phyloP scores from a whole-genome alignment of 2,113 vertebrate species.

The Steatornis caripensis region DNA sequence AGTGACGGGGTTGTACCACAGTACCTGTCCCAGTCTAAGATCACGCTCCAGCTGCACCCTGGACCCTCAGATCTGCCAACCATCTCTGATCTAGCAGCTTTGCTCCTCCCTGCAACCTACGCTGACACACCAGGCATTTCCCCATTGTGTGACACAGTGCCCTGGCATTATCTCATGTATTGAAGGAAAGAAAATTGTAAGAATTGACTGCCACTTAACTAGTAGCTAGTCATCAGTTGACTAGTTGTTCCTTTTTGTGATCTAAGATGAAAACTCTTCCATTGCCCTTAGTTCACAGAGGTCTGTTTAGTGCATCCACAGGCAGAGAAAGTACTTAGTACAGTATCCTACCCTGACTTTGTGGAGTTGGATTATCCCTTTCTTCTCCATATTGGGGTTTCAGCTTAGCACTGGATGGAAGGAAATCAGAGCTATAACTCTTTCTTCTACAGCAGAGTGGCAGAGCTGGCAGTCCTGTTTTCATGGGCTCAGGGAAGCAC shows the following conservation, averaged over 20 bases:
- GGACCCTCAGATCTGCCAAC: background rate
- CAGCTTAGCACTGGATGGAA: background rate
- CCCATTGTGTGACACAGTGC: accelerated
- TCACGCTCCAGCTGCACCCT: background rate
- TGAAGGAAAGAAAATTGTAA: background rate
- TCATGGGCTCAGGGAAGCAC: background rate
- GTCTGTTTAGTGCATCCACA: background rate
- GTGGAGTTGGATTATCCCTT: background rate
- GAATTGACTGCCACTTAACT: background rate
- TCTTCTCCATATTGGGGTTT: background rate
- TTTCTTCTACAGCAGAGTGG: background rate
- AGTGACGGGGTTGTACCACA: background rate
- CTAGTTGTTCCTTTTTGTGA: background rate
- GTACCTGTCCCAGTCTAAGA: background rate
- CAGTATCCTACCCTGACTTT: background rate
- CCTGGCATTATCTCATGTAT: background rate
- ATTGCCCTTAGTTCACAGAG: background rate
- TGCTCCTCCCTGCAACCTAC: background rate
- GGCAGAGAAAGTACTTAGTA: background rate
- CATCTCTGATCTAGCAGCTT: background rate
- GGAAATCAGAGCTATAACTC: background rate
- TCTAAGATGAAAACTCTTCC: background rate
- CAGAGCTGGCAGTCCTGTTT: background rate
- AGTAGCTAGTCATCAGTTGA: background rate
- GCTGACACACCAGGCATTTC: background rate